phyloP scores from a whole-genome alignment of 2,888 invertebrate species.

The Amphimallon solstitiale region DNA sequence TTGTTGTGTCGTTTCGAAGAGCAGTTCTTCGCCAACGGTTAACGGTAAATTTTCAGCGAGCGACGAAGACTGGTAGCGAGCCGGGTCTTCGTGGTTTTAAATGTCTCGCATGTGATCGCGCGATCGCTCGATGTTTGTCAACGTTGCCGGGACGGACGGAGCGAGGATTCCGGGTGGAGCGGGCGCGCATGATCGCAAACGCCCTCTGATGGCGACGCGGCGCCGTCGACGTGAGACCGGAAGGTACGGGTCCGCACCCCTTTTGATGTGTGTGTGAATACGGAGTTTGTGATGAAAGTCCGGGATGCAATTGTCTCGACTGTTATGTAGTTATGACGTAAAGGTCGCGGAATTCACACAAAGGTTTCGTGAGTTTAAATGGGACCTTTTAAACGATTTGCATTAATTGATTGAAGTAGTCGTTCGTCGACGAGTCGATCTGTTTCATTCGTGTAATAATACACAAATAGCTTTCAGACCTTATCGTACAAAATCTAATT shows the following conservation, averaged over 20 bases:
- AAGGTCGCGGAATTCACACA: too few species aligned
- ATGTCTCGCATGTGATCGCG: conserved; percentile 18
- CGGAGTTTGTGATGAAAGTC: conserved; percentile 20
- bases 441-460: too few species aligned
- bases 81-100: conserved; percentile 17
- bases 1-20: not conserved
- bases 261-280: conserved; percentile 9
- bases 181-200: conserved; percentile 45
- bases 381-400: too few species aligned
- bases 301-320: too few species aligned
- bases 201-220: conserved; percentile 34
- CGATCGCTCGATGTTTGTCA: conserved; percentile 30
- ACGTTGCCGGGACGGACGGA: conserved; percentile 21
- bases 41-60: conserved; percentile 37
- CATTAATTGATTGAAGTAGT: too few species aligned
- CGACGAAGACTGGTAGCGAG: not conserved
- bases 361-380: too few species aligned
- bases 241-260: conserved; percentile 42
- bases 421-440: too few species aligned
- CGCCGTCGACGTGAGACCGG: conserved; percentile 27
- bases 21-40: not conserved
- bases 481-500: too few species aligned
- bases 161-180: not conserved
- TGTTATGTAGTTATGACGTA: too few species aligned
- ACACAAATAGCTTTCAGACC: too few species aligned